These are phyloP conservation scores for Drosophila subquinaria DNA, from an alignment of 2,888 invertebrate genomes.

Conservation along the genomic window DNA sequence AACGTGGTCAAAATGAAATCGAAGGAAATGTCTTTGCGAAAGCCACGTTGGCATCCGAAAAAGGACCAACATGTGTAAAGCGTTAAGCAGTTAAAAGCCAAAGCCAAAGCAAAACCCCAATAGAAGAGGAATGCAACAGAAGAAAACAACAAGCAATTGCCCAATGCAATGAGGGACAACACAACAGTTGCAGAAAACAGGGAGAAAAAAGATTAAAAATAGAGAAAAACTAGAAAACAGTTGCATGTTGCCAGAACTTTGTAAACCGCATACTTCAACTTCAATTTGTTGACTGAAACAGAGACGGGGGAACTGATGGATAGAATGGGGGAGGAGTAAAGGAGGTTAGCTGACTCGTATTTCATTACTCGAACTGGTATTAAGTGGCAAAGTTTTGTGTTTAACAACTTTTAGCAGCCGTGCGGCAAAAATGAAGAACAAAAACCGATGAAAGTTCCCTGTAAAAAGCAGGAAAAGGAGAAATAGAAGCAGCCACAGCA, in stretches of 20 bases:
- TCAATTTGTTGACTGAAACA: slow-evolving; percentile 60
- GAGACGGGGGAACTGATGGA: neutral
- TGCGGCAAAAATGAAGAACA: slow-evolving; percentile 70
- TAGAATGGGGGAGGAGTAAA: neutral
- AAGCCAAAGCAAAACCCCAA: slow-evolving; percentile 19
- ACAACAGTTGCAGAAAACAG: slow-evolving; percentile 40
- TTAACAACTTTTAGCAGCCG: slow-evolving; percentile 77
- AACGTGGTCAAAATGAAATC: slow-evolving; percentile 65
- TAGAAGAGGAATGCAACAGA: slow-evolving; percentile 25
- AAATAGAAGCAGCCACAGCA: slow-evolving; percentile 6
- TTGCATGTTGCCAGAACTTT: slow-evolving; percentile 73
- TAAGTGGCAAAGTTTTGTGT: slow-evolving; percentile 81
- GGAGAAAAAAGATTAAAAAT: slow-evolving; percentile 16
- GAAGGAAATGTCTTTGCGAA: slow-evolving; percentile 45
- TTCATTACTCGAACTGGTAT: slow-evolving; percentile 81
- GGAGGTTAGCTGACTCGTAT: slow-evolving; percentile 65
- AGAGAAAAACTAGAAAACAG: slow-evolving; percentile 56
- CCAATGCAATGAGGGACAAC: slow-evolving; percentile 58
- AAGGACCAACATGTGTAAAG: slow-evolving; percentile 66
- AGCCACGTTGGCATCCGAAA: slow-evolving; percentile 22
- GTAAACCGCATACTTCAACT: slow-evolving; percentile 76
- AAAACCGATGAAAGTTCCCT: slow-evolving; percentile 59
- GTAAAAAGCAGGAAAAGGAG: slow-evolving; percentile 29
- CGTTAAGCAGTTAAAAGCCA: slow-evolving; percentile 46
- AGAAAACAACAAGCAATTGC: slow-evolving; percentile 74